Conservation (phyloP, 2,113 vertebrate genomes). For the Zingel zingel region DNA sequence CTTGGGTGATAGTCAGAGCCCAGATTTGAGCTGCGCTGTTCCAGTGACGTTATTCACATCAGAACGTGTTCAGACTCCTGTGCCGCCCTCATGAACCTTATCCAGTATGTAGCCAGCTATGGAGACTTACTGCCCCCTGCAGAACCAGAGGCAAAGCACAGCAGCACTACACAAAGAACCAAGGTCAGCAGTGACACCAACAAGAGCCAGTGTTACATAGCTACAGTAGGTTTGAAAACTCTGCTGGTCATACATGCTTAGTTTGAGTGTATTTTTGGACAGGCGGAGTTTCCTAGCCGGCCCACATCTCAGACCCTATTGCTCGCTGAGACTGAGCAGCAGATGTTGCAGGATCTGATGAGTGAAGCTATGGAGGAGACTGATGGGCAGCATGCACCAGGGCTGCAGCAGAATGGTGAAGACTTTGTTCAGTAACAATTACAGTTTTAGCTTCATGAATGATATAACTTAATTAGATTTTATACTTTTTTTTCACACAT, state of each 20-base stretch:
- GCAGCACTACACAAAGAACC: conserved; percentile 81
- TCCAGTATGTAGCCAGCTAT: conserved; percentile 97
- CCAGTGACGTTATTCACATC: conserved; percentile 96
- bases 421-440: not conserved
- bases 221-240: not conserved
- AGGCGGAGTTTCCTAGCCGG: conserved; percentile 85
- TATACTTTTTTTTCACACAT: conserved; percentile 15
- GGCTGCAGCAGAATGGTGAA: conserved; percentile 87
- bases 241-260: not conserved
- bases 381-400: conserved; percentile 83
- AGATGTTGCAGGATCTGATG: conserved; percentile 96
- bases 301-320: conserved; percentile 83
- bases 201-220: not conserved
- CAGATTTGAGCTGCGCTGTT: conserved; percentile 95
- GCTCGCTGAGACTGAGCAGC: conserved; percentile 94
- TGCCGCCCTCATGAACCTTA: conserved; percentile 97
- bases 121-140: conserved; percentile 90
- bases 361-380: conserved; percentile 98
- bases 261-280: conserved; percentile 34
- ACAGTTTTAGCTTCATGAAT: not conserved
- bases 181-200: conserved; percentile 83
- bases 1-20: conserved; percentile 86
- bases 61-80: conserved; percentile 96
- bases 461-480: not conserved
- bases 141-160: conserved; percentile 84